A percentile compares a stretch with the other conserved stretches of the same genome.
phyloP scores from a whole-genome alignment of 2,797 vertebrate genomes.

The Euphonia xanthogaster region DNA sequence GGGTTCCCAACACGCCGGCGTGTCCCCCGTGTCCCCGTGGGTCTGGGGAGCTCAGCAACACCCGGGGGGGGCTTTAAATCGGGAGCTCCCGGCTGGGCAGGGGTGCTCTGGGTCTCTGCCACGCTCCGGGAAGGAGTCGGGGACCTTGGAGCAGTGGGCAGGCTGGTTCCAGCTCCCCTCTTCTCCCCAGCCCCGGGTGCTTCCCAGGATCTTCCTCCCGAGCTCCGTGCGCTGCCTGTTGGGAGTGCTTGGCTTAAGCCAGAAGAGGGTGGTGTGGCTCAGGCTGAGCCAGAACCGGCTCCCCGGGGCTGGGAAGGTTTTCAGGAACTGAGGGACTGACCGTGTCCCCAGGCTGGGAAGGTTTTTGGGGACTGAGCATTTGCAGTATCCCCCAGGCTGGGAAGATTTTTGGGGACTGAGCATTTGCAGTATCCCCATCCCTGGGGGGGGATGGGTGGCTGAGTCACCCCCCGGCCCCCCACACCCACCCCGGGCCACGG shows the following conservation, averaged over 20 bases:
- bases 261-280: slow-evolving; percentile 35
- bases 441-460: background rate
- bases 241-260: background rate
- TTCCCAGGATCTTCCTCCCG: background rate
- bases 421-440: accelerated
- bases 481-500: background rate
- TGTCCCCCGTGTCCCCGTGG: background rate
- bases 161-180: accelerated
- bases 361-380: no score
- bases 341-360: no score
- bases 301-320: background rate
- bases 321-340: no score
- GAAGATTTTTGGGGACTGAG: no score
- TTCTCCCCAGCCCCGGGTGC: accelerated
- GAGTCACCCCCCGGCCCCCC: background rate
- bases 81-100: accelerated
- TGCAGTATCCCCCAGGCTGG: no score
- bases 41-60: accelerated
- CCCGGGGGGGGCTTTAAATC: accelerated
- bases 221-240: background rate
- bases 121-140: accelerated
- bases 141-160: accelerated
- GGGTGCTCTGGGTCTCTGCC: background rate
- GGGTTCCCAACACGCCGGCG: background rate
- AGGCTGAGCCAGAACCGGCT: background rate